These are phyloP conservation scores for Drosophila emarginata DNA, from an alignment of 2,888 invertebrate species.

Conservation along the genomic window DNA sequence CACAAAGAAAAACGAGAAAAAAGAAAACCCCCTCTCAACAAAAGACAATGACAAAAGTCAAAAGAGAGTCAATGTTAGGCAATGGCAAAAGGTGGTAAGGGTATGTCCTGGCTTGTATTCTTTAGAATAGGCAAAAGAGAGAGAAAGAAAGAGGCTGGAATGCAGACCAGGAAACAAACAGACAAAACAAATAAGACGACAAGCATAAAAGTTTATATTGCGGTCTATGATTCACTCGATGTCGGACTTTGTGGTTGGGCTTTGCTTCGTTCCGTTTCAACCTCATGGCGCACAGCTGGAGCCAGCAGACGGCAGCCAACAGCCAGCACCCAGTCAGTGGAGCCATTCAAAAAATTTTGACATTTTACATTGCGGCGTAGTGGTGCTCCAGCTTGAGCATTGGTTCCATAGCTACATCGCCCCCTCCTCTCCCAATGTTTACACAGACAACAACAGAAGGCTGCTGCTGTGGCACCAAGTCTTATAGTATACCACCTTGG, in stretches of 20 bases:
- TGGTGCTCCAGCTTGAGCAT: not conserved
- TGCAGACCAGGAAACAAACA: slow-evolving; percentile 37
- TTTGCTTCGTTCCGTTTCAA: slow-evolving; percentile 39
- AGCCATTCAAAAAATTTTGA: slow-evolving; percentile 72
- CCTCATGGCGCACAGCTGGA: slow-evolving; percentile 63
- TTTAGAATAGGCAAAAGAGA: not conserved
- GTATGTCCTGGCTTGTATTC: too few relatives aligned
- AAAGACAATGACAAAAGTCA: slow-evolving; percentile 38
- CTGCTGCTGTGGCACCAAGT: not conserved
- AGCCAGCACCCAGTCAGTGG: slow-evolving; percentile 25
- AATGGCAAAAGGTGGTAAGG: slow-evolving; percentile 20
- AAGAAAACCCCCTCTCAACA: slow-evolving; percentile 2
- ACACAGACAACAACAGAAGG: slow-evolving; percentile 10
- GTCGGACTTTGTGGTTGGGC: slow-evolving; percentile 54
- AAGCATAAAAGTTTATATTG: slow-evolving; percentile 76
- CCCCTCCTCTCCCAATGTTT: slow-evolving; percentile 24
- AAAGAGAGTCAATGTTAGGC: slow-evolving; percentile 47
- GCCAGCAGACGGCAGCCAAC: slow-evolving; percentile 41
- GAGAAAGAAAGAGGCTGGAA: not conserved
- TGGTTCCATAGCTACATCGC: not conserved
- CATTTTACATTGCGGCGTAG: slow-evolving; percentile 66
- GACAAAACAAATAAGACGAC: slow-evolving; percentile 76
- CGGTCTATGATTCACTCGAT: slow-evolving; percentile 71
- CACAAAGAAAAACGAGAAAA: slow-evolving; percentile 26
- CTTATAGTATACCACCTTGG: not conserved